Percentiles rank a stretch among this genome's conserved stretches.
Conservation (phyloP, 2,888 invertebrate genomes). For the Halictus quadricinctus region DNA sequence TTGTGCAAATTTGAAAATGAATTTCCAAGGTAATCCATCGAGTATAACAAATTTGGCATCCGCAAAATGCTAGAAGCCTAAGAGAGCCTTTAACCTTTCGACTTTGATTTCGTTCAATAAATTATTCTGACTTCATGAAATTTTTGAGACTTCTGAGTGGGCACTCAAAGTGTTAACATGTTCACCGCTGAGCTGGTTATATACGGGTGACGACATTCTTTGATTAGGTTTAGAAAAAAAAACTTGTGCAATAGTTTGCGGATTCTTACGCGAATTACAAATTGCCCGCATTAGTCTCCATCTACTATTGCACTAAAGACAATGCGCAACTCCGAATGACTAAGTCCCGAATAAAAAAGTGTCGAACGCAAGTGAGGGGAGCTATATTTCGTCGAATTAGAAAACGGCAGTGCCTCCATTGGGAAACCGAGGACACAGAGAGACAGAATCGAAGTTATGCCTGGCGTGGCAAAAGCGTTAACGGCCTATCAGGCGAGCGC, state of each 20-base stretch:
- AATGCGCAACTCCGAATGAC: neutral
- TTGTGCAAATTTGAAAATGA: no score
- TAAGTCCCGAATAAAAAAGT: neutral
- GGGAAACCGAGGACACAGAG: neutral
- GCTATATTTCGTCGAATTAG: neutral
- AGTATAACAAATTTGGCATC: no score
- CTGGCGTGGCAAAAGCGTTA: slow-evolving; percentile 26
- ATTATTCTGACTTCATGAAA: neutral
- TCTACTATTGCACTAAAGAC: neutral
- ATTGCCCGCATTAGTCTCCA: no score
- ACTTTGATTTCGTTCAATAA: neutral
- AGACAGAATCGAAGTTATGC: neutral
- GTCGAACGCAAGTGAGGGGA: neutral
- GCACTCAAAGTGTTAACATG: no score
- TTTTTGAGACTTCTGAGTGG: neutral
- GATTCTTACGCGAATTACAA: no score
- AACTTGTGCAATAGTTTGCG: neutral
- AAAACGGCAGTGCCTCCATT: neutral
- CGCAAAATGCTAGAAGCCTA: no score
- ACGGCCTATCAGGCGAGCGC: slow-evolving; percentile 38
- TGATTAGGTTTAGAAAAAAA: neutral
- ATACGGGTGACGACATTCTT: no score
- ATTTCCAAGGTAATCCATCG: no score
- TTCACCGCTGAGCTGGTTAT: no score
- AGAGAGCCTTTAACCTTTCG: neutral